Base-by-base conservation (phyloP, 1,140 invertebrate genomes). In the Drosophila nikananu region DNA sequence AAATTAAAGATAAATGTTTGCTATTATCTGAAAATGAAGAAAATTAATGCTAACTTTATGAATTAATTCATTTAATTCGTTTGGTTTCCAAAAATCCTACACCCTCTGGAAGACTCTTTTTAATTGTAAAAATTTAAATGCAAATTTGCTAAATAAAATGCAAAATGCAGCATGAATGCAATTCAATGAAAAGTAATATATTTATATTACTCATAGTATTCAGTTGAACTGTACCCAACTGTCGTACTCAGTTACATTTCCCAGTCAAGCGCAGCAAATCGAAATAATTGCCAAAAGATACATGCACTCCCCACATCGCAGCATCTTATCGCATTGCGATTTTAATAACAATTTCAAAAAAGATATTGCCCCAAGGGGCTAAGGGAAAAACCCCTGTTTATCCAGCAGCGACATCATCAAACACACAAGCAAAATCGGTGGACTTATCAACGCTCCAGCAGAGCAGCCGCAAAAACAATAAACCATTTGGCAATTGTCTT, bases 401-500 rank as follows among this genome's bases (percentile, higher is more conserved):
- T 81, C 61, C 65, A 70, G 73, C 66, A 83, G 62, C 70, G 73
- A 87, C 84, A 89, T 83, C 73, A 78, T 83, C 80, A 81, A 74
- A 75, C 68, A 74, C 70, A 55, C 59, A 63, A n/a, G 17, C 27
- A 32, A 73, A 73, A 80, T 81, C 62, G 83, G 32, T 35, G 67
- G 71, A 81, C 67, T 80, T 87, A 89, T 87, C 83, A 66, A 74
- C 60, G 49, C 65, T 62, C 60, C 79, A 37, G 30, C 75, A 89
- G 64, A 68, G 39, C 51, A 72, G 66, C 62, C 52, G 67, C 67
- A 79, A 82, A 86, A 90, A 89, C 71, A 89, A 89, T 89, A 90
- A 90, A 90, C 81, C 66, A 84, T 76, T 83, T 77, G 75, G 81
- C 84, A 89, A 89, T 89, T 90, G 86, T 89, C 78, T 90, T 75